A percentile compares a stretch with the other conserved stretches of the same genome.
Conservation (phyloP, 2,888 invertebrate species). For the Brenthis hecate region DNA sequence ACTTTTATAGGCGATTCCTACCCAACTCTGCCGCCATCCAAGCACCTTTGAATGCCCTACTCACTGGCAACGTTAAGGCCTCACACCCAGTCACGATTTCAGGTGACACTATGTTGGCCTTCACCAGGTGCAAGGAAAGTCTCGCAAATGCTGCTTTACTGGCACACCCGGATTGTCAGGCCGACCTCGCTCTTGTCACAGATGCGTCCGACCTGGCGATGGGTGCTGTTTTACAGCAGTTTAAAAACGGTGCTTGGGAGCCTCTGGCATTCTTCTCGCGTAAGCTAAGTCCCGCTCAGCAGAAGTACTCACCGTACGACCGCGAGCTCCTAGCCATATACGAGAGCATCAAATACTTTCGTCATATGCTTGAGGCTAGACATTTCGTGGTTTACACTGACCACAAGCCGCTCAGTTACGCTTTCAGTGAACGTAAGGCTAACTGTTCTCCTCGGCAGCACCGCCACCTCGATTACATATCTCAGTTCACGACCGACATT, state of each 20-base stretch:
- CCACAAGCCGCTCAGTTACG: slow-evolving; percentile 50
- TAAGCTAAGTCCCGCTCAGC: slow-evolving; percentile 19
- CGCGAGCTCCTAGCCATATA: slow-evolving; percentile 17
- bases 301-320: slow-evolving; percentile 24
- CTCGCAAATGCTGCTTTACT: slow-evolving; percentile 46
- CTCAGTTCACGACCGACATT: slow-evolving; percentile 55
- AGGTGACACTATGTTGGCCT: slow-evolving; percentile 37
- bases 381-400: slow-evolving; percentile 36
- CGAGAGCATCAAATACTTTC: slow-evolving; percentile 18
- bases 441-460: slow-evolving; percentile 53
- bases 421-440: slow-evolving; percentile 47
- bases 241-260: slow-evolving; percentile 41
- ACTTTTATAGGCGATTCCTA: slow-evolving; percentile 50
- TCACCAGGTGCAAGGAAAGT: slow-evolving; percentile 45
- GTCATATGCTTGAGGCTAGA: slow-evolving; percentile 14
- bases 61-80: slow-evolving; percentile 45
- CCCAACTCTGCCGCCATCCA: slow-evolving; percentile 51
- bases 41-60: slow-evolving; percentile 48
- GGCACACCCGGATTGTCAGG: slow-evolving; percentile 46
- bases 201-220: slow-evolving; percentile 39
- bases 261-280: slow-evolving; percentile 43
- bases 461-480: slow-evolving; percentile 50
- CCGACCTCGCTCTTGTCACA: slow-evolving; percentile 46
- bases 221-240: slow-evolving; percentile 38
- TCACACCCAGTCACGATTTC: slow-evolving; percentile 45